Conservation (phyloP, 2,888 invertebrate species). For the Diaphora mendica region DNA sequence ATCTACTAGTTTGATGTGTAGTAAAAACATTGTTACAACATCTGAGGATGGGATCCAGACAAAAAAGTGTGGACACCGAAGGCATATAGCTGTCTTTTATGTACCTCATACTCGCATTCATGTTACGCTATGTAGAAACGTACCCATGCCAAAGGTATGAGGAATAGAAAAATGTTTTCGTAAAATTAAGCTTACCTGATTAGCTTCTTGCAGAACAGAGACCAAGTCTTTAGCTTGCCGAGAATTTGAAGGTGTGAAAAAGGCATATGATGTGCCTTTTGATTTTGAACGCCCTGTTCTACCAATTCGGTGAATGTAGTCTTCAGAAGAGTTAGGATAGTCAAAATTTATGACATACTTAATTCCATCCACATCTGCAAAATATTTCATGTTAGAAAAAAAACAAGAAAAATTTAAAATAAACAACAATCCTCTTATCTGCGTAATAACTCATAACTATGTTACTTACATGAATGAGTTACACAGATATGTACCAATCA, state of each 20-base stretch:
- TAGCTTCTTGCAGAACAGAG: constrained; percentile 95
- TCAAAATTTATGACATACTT: constrained; percentile 98
- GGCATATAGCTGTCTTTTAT: constrained; percentile 89
- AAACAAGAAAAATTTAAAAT: constrained; percentile 29
- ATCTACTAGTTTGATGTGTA: not conserved
- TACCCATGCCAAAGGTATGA: constrained; percentile 93
- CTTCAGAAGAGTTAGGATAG: constrained; percentile 97
- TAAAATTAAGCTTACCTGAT: constrained; percentile 88
- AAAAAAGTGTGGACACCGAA: constrained; percentile 91
- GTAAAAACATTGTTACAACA: constrained; percentile 82
- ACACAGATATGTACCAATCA: constrained; percentile 76
- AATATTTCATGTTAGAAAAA: constrained; percentile 39
- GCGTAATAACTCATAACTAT: constrained; percentile 73
- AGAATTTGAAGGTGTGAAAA: constrained; percentile 95
- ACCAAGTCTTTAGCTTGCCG: constrained; percentile 96
- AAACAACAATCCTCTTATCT: constrained; percentile 37
- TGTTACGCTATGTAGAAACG: constrained; percentile 88
- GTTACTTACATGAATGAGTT: constrained; percentile 85
- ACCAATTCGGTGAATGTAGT: constrained; percentile 98
- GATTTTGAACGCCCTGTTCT: constrained; percentile 95
- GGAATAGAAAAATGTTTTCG: constrained; percentile 64
- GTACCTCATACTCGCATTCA: constrained; percentile 92
- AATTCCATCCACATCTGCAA: constrained; percentile 97
- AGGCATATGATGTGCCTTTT: constrained; percentile 97
- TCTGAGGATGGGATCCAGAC: constrained; percentile 93